Evolutionary conservation across 2,113 vertebrate species (phyloP).

Genomic region (Corythornis cristatus): DNA sequence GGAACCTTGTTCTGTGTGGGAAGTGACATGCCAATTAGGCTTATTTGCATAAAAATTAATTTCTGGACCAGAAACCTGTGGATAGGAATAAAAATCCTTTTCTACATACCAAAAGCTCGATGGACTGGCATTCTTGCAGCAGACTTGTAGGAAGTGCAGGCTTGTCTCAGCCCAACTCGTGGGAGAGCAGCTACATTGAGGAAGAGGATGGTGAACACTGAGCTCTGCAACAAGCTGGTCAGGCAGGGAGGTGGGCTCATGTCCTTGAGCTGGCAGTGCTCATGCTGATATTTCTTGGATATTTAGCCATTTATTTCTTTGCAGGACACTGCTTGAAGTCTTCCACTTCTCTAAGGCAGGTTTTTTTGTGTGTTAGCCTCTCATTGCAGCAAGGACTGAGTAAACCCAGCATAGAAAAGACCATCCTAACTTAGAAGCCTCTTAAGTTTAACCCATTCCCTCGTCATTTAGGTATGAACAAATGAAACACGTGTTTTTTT

Average conservation of each 20-base stretch:
- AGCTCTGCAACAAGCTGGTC: background rate
- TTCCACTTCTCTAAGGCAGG: background rate
- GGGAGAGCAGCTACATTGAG: background rate
- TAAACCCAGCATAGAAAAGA: background rate
- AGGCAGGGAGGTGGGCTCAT: background rate
- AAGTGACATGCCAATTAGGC: background rate
- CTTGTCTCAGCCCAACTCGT: fast-evolving
- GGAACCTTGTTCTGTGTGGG: background rate
- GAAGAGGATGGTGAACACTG: background rate
- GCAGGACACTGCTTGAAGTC: background rate
- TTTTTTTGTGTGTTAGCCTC: background rate
- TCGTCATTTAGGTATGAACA: background rate
- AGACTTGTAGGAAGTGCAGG: background rate
- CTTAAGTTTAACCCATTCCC: background rate
- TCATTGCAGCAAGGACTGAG: background rate
- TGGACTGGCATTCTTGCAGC: background rate
- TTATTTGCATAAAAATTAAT: background rate
- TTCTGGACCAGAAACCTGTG: background rate
- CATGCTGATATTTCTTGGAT: background rate
- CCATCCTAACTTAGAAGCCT: background rate
- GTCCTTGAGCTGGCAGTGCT: background rate
- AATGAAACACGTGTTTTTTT: constrained; percentile 48
- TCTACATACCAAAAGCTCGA: fast-evolving
- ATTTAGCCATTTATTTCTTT: background rate
- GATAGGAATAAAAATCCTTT: background rate